Percentiles rank a stretch among this genome's conserved stretches.
These are phyloP conservation scores for Sparus aurata DNA, from an alignment of 2,797 vertebrate species.

Conservation along the genomic window DNA sequence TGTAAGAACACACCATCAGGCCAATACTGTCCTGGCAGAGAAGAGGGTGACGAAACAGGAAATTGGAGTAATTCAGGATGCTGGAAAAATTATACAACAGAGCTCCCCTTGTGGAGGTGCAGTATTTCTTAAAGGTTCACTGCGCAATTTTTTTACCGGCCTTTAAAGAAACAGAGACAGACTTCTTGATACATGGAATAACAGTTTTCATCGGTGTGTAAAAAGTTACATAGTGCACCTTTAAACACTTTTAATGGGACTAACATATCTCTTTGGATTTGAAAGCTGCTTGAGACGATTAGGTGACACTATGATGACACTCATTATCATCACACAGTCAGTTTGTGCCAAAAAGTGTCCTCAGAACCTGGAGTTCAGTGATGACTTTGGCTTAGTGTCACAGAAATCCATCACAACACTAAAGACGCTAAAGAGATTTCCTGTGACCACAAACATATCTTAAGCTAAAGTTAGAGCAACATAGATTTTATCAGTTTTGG, in stretches of 20 bases:
- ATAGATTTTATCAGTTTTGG: constrained; percentile 27
- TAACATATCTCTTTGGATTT: constrained; percentile 38
- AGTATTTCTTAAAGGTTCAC: neutral
- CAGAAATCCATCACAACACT: constrained; percentile 60
- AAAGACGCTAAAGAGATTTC: constrained; percentile 78
- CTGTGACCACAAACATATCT: constrained; percentile 72
- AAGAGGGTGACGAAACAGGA: neutral
- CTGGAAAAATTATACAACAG: neutral
- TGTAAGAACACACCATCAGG: neutral
- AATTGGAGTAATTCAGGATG: neutral
- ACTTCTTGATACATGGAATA: no score
- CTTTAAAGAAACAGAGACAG: no score
- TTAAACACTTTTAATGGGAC: constrained; percentile 2
- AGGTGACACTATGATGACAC: neutral
- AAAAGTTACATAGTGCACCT: no score
- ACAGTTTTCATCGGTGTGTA: no score
- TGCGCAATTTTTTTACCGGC: no score
- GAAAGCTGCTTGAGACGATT: constrained; percentile 1
- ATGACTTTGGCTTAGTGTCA: constrained; percentile 60
- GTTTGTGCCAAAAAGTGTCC: constrained; percentile 14
- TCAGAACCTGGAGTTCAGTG: constrained; percentile 17
- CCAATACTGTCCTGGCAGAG: neutral
- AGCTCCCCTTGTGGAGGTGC: neutral
- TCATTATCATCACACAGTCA: neutral
- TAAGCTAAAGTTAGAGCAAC: constrained; percentile 51